Conservation (phyloP, 2,113 vertebrate species). For the Polyodon spathula region DNA sequence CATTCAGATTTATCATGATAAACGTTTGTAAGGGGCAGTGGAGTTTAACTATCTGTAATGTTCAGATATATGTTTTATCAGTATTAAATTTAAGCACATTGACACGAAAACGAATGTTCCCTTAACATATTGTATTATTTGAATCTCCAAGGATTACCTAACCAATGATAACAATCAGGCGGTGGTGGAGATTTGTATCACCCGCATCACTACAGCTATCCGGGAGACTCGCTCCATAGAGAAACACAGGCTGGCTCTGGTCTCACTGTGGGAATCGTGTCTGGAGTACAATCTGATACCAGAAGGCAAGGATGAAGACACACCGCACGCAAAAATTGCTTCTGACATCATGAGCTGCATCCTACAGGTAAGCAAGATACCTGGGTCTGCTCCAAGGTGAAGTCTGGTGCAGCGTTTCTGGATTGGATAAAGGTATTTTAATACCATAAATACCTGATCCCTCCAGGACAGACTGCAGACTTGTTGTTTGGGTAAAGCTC, state of each 20-base stretch:
- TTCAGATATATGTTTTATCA: too few species aligned
- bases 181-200: conserved; percentile 93
- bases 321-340: conserved; percentile 87
- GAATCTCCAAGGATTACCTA: conserved; percentile 73
- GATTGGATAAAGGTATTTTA: background rate
- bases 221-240: conserved; percentile 81
- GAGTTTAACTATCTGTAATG: too few species aligned
- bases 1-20: too few species aligned
- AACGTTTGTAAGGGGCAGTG: too few species aligned
- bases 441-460: conserved; percentile 7
- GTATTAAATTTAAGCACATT: too few species aligned
- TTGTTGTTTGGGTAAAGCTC: too few species aligned
- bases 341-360: conserved; percentile 96
- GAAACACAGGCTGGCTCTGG: conserved; percentile 69
- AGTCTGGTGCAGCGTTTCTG: too few species aligned
- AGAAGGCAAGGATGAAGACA: conserved; percentile 73
- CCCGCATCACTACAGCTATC: conserved; percentile 84
- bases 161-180: conserved; percentile 92
- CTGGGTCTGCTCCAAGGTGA: too few species aligned
- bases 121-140: too few species aligned
- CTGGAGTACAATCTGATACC: conserved; percentile 79
- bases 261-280: conserved; percentile 88
- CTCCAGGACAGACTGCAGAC: too few species aligned
- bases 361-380: conserved; percentile 84
- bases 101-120: too few species aligned